These are phyloP conservation scores for Sphecodes monilicornis DNA, from an alignment of 2,888 invertebrate genomes.

Conservation along the genomic window DNA sequence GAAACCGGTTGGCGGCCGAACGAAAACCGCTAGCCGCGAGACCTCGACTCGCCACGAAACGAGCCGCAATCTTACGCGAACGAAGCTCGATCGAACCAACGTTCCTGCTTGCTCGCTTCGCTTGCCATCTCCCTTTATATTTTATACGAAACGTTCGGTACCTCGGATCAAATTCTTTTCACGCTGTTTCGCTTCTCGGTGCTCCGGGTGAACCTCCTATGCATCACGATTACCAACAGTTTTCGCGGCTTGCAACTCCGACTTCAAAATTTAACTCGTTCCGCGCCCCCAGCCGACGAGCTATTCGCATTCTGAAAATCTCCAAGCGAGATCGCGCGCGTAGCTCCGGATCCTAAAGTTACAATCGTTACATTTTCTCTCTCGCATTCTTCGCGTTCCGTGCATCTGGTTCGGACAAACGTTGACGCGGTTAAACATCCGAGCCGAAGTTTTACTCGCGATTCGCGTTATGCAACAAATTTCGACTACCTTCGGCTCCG, in stretches of 20 bases:
- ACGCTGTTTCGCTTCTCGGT: not conserved
- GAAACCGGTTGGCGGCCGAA: conserved; percentile 76
- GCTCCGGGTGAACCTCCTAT: not conserved
- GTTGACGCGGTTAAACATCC: too few relatives aligned
- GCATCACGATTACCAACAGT: not conserved
- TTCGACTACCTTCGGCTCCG: too few relatives aligned
- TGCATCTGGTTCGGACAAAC: too few relatives aligned
- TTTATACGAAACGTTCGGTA: not conserved
- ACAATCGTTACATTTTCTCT: too few relatives aligned
- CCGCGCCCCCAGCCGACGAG: not conserved
- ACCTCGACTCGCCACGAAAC: conserved; percentile 73
- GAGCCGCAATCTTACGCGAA: conserved; percentile 59
- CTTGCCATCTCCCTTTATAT: not conserved
- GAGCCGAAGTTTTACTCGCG: too few relatives aligned
- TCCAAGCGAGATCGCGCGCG: too few relatives aligned
- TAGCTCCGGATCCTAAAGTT: too few relatives aligned
- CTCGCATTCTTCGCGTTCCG: too few relatives aligned
- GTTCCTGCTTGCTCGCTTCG: conserved; percentile 2
- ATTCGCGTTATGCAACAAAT: too few relatives aligned
- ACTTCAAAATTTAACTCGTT: not conserved
- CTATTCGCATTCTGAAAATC: not conserved
- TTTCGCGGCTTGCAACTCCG: not conserved
- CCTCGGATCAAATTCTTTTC: not conserved
- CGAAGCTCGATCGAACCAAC: conserved; percentile 18
- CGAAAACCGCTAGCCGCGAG: conserved; percentile 77